These are phyloP conservation scores for Pipistrellus pygmaeus DNA, from an alignment of 2,797 vertebrate genomes.

Conservation along the genomic window DNA sequence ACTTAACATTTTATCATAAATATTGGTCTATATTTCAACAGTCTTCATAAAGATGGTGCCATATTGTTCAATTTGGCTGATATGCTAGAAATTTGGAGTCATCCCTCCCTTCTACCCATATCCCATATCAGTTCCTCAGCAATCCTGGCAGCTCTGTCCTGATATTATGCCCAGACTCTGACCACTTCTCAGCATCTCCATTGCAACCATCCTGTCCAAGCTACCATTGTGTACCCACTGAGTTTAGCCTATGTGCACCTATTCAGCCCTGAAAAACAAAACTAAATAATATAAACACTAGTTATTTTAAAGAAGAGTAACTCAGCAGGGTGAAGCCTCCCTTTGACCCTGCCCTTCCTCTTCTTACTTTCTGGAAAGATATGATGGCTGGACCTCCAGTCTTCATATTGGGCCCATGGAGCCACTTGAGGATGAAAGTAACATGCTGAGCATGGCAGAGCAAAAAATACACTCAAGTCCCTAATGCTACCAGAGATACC, in stretches of 20 bases:
- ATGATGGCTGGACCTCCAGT: not conserved
- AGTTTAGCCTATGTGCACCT: not conserved
- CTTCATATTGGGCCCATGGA: not conserved
- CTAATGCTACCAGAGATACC: not conserved
- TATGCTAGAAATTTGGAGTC: not conserved
- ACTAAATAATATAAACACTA: not conserved
- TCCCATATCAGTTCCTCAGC: not conserved
- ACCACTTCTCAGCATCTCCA: not conserved
- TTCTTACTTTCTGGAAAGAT: slow-evolving; percentile 41
- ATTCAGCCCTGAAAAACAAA: slow-evolving; percentile 16
- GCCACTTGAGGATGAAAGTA: not conserved
- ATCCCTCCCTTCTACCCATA: not conserved
- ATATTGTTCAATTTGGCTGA: not conserved
- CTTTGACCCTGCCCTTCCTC: not conserved
- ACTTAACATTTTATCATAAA: not conserved
- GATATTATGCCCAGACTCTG: not conserved
- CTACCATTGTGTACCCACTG: not conserved
- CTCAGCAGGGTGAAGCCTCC: not conserved
- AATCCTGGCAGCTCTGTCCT: not conserved
- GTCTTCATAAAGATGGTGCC: not conserved
- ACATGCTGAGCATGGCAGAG: not conserved
- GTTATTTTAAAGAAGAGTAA: not conserved
- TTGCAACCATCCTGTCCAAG: not conserved
- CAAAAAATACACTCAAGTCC: not conserved
- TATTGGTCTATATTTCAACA: not conserved